Base-by-base conservation (phyloP, 2,888 invertebrate genomes). In the Leucophenga maculata region DNA sequence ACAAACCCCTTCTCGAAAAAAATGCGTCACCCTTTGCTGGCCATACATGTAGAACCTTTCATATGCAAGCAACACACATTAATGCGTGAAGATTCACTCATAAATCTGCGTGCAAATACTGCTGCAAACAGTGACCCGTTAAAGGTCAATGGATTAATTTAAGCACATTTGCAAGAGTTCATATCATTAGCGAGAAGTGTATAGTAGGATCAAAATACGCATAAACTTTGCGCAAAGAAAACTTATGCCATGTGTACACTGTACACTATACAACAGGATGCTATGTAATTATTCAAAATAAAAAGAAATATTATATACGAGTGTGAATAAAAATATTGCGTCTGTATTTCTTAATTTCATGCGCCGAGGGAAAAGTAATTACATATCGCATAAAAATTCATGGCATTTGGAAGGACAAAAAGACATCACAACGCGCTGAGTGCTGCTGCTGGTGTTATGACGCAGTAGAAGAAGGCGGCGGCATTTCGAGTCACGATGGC, bases 341-440 rank as follows among this genome's bases (percentile, higher is more conserved):
- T 72, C 69, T 72, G 70, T 18, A 31, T n/a, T n/a, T n/a, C 9
- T 26, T 77, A 78, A 77, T 72, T 77, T 69, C 60, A 71, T 66
- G 72, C 66, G 78, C 72, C 68, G 26, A 66, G 72, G 72, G 72
- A 26, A 62, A 77, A 72, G 83, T 83, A 81, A 81, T 81, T 81
- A 83, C 78, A 81, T 75, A 78, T 81, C 80, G 76, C 79, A 83
- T 81, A 79, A 81, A 81, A 81, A 78, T 72, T 77, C 78, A 77
- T 76, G 75, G 67, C 55, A 69, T 48, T 68, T 69, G 69, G 71
- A 65, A 75, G 66, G 74, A 68, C 67, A 54, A 69, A 72, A 66
- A 71, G 73, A 60, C 69, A 64, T 26, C 68, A 22, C 55, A 62
- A 14, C 39, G 39, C 39, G 39, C 11, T 11, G 11, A 39, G 39